These are phyloP conservation scores for Acanthococcus lagerstroemiae DNA, from an alignment of 2,888 invertebrate genomes.

Conservation along the genomic window DNA sequence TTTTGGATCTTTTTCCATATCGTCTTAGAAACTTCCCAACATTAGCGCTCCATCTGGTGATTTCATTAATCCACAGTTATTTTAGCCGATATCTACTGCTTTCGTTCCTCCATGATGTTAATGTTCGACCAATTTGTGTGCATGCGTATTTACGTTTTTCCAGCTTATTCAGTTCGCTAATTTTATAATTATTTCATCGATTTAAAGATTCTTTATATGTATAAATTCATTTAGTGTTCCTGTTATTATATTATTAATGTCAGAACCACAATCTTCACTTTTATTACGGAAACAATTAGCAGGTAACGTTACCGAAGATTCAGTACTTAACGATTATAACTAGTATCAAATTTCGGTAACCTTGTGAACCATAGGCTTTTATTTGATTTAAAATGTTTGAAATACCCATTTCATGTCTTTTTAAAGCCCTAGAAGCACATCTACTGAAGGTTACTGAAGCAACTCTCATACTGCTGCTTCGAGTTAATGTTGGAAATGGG, in stretches of 20 bases:
- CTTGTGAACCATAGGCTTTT: conserved; percentile 13
- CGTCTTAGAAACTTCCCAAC: no score
- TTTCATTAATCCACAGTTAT: no score
- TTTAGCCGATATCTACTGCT: no score
- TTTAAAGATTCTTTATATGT: conserved; percentile 21
- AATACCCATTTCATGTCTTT: no score
- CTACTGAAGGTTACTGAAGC: no score
- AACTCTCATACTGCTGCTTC: not conserved
- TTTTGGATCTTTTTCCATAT: no score
- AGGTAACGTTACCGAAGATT: conserved; percentile 50
- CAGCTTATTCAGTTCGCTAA: conserved; percentile 13
- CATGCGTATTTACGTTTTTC: conserved; percentile 28
- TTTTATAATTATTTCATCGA: conserved; percentile 9
- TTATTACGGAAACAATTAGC: conserved; percentile 91
- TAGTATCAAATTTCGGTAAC: conserved; percentile 16
- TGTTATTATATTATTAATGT: conserved; percentile 57
- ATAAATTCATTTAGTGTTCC: conserved; percentile 30
- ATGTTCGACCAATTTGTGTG: no score
- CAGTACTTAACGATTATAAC: not conserved
- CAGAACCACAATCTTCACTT: conserved; percentile 90
- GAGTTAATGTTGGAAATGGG: not conserved
- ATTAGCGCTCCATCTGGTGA: no score
- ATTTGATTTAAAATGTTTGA: not conserved
- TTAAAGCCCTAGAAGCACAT: no score
- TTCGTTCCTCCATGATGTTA: no score